Conservation (phyloP, 2,888 invertebrate species). For the Smittia aterrima region DNA sequence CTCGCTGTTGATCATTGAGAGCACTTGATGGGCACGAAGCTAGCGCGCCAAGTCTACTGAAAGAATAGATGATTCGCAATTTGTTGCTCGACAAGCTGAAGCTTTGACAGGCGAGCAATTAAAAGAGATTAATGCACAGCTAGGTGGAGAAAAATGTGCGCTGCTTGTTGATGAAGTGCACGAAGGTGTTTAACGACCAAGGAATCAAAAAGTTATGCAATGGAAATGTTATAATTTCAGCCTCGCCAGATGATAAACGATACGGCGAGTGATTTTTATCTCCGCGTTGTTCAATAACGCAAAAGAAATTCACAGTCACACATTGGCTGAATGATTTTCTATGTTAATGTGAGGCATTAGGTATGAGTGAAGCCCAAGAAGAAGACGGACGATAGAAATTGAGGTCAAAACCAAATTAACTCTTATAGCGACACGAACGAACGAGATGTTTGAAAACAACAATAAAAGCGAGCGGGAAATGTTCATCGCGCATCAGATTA, state of each 20-base stretch:
- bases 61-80: background rate
- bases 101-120: constrained; percentile 34
- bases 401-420: constrained; percentile 10
- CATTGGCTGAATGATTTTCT: background rate
- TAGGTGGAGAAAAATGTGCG: background rate
- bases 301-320: background rate
- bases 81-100: constrained; percentile 2
- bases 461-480: background rate
- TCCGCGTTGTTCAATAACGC: background rate
- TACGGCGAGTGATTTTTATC: background rate
- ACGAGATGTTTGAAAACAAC: constrained; percentile 5
- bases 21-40: background rate
- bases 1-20: background rate
- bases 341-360: background rate
- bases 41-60: background rate
- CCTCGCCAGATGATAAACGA: constrained; percentile 10
- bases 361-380: background rate
- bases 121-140: constrained; percentile 33
- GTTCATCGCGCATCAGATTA: no score
- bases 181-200: background rate
- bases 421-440: background rate
- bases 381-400: background rate
- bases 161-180: background rate
- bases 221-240: constrained; percentile 6
- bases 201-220: background rate